Evolutionary conservation across 2,113 vertebrate genomes (phyloP).

Genomic region (Gymnobelideus leadbeateri): DNA sequence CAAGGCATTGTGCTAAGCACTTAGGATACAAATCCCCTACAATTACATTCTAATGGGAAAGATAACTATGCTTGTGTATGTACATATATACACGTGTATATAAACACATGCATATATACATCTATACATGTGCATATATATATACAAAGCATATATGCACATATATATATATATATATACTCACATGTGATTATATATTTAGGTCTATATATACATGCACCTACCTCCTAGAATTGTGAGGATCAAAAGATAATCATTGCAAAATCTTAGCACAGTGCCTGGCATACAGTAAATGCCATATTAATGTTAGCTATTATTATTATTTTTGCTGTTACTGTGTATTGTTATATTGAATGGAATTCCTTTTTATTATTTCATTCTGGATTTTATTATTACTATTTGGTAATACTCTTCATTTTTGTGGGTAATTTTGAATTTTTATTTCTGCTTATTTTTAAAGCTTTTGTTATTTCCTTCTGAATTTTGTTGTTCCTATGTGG

Average conservation of each 20-base stretch:
- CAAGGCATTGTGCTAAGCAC: background rate
- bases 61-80: background rate
- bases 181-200: background rate
- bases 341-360: background rate
- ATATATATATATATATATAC: background rate
- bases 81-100: too few species aligned
- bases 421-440: background rate
- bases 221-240: too few species aligned
- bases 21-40: background rate
- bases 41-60: background rate
- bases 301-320: too few species aligned
- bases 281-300: too few species aligned
- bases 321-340: too few species aligned
- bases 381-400: background rate
- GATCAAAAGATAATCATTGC: too few species aligned
- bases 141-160: background rate
- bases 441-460: background rate
- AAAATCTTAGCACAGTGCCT: too few species aligned
- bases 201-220: too few species aligned
- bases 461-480: background rate
- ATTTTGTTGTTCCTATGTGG: background rate
- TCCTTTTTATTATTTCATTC: background rate
- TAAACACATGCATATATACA: background rate
- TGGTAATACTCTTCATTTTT: background rate
- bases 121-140: background rate